Conservation (phyloP, 1,140 invertebrate species). For the Achatina immaculata region DNA sequence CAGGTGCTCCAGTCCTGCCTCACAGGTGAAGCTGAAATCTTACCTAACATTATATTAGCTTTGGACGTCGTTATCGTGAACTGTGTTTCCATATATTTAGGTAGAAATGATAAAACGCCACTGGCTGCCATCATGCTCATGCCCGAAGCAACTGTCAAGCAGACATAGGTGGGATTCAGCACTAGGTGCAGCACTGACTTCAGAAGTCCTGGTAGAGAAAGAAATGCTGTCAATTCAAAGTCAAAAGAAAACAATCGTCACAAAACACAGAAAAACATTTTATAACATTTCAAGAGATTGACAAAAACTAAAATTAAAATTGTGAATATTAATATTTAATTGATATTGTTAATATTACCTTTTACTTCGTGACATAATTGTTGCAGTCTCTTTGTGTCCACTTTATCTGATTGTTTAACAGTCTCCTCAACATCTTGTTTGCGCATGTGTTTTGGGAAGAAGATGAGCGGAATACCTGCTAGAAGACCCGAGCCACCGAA, state of each 20-base stretch:
- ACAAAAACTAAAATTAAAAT: too few species aligned
- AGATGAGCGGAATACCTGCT: slow-evolving; percentile 47
- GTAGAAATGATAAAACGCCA: neutral
- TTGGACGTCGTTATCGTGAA: neutral
- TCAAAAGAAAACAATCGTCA: too few species aligned
- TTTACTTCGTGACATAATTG: too few species aligned
- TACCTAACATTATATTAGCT: neutral
- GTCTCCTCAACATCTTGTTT: neutral
- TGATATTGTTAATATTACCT: neutral
- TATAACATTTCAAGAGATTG: too few species aligned
- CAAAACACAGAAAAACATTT: too few species aligned
- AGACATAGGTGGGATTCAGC: neutral
- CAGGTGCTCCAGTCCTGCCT: too few species aligned
- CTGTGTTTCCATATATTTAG: neutral
- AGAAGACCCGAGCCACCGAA: slow-evolving; percentile 52
- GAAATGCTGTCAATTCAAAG: too few species aligned
- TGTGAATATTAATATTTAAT: too few species aligned
- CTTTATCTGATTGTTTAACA: neutral
- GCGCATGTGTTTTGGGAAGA: slow-evolving; percentile 48
- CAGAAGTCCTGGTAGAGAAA: too few species aligned
- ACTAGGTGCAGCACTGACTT: too few species aligned
- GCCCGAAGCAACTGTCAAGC: neutral
- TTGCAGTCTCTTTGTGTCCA: too few species aligned
- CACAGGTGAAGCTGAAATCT: too few species aligned
- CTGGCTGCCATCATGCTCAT: neutral